phyloP scores from a whole-genome alignment of 2,113 vertebrate species.

The Caloenas nicobarica region DNA sequence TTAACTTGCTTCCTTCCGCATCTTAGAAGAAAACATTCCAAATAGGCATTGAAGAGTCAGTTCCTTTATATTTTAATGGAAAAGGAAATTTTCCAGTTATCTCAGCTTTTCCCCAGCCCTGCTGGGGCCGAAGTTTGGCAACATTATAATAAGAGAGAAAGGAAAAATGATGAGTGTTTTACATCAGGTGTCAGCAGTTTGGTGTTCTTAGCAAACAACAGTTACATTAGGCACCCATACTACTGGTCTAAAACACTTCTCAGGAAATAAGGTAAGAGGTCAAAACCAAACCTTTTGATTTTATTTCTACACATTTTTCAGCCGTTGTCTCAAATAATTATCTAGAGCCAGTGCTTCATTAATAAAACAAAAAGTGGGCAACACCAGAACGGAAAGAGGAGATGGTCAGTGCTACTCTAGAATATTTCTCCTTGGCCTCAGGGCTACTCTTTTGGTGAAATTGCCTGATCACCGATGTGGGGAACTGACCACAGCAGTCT shows the following conservation, averaged over 20 bases:
- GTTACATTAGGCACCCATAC: rapidly evolving
- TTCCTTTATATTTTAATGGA: background rate
- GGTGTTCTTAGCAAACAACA: background rate
- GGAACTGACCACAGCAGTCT: background rate
- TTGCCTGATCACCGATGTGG: background rate
- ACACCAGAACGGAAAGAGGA: background rate
- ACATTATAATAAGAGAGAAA: background rate
- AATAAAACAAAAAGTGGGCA: background rate
- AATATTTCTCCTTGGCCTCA: background rate
- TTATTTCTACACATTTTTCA: background rate
- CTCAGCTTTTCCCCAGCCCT: background rate
- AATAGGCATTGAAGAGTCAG: background rate
- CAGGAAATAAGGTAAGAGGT: background rate
- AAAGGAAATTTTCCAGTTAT: background rate
- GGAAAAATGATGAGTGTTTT: background rate
- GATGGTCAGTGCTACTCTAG: background rate
- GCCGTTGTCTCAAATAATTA: background rate
- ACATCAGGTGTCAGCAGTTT: background rate
- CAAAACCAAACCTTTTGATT: background rate
- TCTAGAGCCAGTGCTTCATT: background rate
- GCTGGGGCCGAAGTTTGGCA: background rate
- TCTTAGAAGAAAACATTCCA: background rate
- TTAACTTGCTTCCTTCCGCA: background rate
- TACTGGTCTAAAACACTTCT: background rate
- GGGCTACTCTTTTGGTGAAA: background rate